A percentile compares a stretch with the other conserved stretches of the same genome.
Conservation (phyloP, 1,140 invertebrate genomes). For the Pogonus chalceus region DNA sequence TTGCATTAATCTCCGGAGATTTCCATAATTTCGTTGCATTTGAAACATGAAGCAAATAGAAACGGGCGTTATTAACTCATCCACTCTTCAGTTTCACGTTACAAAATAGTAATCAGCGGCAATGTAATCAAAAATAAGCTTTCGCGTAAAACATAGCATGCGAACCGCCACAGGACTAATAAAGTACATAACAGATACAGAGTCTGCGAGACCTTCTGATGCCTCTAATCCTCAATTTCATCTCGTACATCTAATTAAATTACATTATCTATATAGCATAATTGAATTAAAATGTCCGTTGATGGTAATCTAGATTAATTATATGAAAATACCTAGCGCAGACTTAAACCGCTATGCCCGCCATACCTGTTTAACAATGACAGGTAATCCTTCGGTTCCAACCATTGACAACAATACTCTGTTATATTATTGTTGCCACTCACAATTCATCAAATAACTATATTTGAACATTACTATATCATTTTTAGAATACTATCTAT, state of each 20-base stretch:
- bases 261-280: slow-evolving; percentile 6
- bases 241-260: slow-evolving; percentile 4
- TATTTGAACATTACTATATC: no score
- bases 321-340: not conserved
- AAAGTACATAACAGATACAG: not conserved
- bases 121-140: no score
- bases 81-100: no score
- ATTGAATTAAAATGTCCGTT: slow-evolving; percentile 7
- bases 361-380: not conserved
- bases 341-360: not conserved
- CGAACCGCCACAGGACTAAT: not conserved
- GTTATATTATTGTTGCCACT: no score
- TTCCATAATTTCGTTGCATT: no score
- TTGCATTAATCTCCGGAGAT: no score
- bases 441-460: no score
- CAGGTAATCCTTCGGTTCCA: not conserved
- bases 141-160: not conserved
- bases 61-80: no score
- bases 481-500: no score
- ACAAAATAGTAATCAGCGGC: no score
- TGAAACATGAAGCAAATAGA: no score
- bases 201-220: slow-evolving; percentile 1
- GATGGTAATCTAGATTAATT: slow-evolving; percentile 4
- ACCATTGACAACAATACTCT: no score
- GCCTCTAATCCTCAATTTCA: slow-evolving; percentile 1